phyloP scores from a whole-genome alignment of 2,113 vertebrate genomes.

The Rhombomys opimus region DNA sequence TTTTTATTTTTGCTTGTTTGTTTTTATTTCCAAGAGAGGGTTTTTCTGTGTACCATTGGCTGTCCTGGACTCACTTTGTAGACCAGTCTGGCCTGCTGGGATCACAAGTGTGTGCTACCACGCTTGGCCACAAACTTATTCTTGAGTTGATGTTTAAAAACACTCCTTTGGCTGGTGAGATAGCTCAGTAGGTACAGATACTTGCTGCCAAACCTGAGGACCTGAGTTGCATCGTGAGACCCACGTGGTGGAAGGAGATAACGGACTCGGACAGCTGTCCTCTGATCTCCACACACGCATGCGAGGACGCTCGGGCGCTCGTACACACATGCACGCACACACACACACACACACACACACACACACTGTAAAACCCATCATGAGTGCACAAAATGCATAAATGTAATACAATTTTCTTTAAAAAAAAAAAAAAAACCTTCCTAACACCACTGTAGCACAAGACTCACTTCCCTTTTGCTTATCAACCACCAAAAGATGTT shows the following conservation, averaged over 20 bases:
- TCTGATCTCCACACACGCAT: neutral
- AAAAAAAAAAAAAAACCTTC: neutral
- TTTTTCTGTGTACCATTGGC: too few species aligned
- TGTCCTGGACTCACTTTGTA: too few species aligned
- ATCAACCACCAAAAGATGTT: constrained; percentile 84
- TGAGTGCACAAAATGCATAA: neutral
- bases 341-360: neutral
- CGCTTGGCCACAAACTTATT: too few species aligned
- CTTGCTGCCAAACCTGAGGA: neutral
- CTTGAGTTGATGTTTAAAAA: constrained; percentile 51
- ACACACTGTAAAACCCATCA: neutral
- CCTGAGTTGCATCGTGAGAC: neutral
- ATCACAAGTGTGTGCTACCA: too few species aligned
- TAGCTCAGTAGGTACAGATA: neutral
- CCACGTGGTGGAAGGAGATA: neutral
- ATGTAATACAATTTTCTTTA: neutral
- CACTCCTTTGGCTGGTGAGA: constrained; percentile 26
- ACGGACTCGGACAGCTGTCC: neutral
- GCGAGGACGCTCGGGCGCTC: too few species aligned
- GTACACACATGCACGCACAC: neutral
- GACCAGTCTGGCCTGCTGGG: too few species aligned
- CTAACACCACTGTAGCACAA: constrained; percentile 77
- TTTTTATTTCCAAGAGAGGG: too few species aligned
- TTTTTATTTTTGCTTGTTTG: neutral
- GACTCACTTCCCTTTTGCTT: constrained; percentile 85